Evolutionary conservation across 2,888 invertebrate species (phyloP).

Genomic region (Rotaria macrura): DNA sequence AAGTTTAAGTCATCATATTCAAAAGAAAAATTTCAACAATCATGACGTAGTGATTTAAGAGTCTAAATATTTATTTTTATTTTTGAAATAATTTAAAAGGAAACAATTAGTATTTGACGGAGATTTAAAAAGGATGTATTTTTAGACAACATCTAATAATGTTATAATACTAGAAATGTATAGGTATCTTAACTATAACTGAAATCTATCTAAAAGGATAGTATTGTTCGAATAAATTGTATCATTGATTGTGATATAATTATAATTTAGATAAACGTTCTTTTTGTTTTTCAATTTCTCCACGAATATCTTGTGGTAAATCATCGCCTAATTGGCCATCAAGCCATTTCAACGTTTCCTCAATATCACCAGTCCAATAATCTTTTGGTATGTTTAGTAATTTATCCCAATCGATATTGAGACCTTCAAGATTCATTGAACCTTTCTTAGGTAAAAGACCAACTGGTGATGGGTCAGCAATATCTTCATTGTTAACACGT

Average conservation of each 20-base stretch:
- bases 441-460: slow-evolving; percentile 51
- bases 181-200: too few relatives aligned
- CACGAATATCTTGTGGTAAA: slow-evolving; percentile 65
- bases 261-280: slow-evolving; percentile 46
- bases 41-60: too few relatives aligned
- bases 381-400: slow-evolving; percentile 78
- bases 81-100: too few relatives aligned
- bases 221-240: too few relatives aligned
- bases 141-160: too few relatives aligned
- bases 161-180: too few relatives aligned
- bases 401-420: slow-evolving; percentile 55
- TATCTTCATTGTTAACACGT: slow-evolving; percentile 56
- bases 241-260: neutral
- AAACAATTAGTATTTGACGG: too few relatives aligned
- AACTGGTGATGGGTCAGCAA: slow-evolving; percentile 61
- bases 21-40: too few relatives aligned
- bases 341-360: slow-evolving; percentile 75
- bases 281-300: slow-evolving; percentile 61
- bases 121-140: too few relatives aligned
- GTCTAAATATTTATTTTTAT: too few relatives aligned
- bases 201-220: too few relatives aligned
- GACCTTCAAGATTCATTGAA: slow-evolving; percentile 52
- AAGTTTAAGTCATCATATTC: too few relatives aligned
- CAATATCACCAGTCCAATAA: slow-evolving; percentile 75
- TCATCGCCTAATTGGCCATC: slow-evolving; percentile 78